Evolutionary conservation across 2,113 vertebrate genomes (phyloP).

Genomic region (Phainopepla nitens): DNA sequence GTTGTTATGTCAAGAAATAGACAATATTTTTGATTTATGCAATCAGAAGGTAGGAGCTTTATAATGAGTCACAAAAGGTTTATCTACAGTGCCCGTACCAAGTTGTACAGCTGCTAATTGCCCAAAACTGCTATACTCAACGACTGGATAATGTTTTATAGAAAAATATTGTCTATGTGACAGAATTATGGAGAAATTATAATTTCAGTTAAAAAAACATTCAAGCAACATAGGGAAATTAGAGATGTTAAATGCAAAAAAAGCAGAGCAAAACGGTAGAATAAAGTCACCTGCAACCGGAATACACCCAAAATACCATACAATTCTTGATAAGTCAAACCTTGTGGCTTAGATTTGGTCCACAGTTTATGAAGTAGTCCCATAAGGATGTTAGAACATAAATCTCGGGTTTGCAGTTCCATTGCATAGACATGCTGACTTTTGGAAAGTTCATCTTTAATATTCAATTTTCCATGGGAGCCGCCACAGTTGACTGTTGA

Average conservation of each 20-base stretch:
- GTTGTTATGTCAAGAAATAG: constrained; percentile 55
- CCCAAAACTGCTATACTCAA: not conserved
- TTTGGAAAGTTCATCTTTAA: constrained; percentile 40
- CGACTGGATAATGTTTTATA: not conserved
- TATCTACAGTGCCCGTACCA: not conserved
- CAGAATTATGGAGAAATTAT: constrained; percentile 38
- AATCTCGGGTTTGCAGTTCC: constrained; percentile 47
- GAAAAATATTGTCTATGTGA: constrained; percentile 68
- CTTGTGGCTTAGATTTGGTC: constrained; percentile 72
- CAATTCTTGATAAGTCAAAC: constrained; percentile 75
- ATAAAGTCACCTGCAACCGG: constrained; percentile 70
- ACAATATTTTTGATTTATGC: constrained; percentile 62
- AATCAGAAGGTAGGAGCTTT: not conserved
- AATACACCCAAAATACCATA: constrained; percentile 64
- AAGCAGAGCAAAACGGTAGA: constrained; percentile 65
- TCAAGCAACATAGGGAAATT: constrained; percentile 35
- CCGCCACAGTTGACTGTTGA: constrained; percentile 22
- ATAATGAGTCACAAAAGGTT: not conserved
- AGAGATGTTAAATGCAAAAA: constrained; percentile 60
- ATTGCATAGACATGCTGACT: constrained; percentile 31
- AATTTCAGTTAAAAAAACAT: not conserved
- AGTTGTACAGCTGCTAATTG: not conserved
- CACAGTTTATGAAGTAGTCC: constrained; percentile 62
- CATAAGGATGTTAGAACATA: constrained; percentile 63
- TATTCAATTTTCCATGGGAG: constrained; percentile 13